phyloP scores from a whole-genome alignment of 2,888 invertebrate genomes.

The Cybosia mesomella region DNA sequence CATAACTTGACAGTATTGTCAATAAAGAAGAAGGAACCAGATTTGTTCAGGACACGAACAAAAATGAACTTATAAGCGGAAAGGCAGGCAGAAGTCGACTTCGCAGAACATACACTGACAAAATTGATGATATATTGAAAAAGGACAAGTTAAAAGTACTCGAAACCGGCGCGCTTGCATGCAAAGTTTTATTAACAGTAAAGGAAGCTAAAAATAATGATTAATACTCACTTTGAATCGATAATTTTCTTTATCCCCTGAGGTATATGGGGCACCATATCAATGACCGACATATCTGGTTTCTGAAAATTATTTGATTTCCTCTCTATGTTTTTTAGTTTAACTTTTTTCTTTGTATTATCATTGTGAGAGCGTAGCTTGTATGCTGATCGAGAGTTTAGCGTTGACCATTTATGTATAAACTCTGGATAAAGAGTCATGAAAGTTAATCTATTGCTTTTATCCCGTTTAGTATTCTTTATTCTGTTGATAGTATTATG shows the following conservation, averaged over 20 bases:
- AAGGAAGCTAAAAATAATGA: too few species aligned
- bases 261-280: neutral
- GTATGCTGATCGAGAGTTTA: neutral
- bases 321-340: neutral
- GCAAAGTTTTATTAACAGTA: too few species aligned
- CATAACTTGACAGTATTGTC: too few species aligned
- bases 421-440: slow-evolving; percentile 16
- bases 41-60: too few species aligned
- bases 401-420: neutral
- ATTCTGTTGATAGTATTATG: neutral
- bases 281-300: neutral
- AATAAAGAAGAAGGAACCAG: too few species aligned
- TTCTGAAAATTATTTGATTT: neutral
- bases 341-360: neutral
- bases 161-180: too few species aligned
- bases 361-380: neutral
- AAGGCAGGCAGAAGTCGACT: too few species aligned
- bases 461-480: neutral
- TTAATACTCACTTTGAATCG: neutral
- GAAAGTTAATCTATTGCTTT: neutral
- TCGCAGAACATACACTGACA: too few species aligned
- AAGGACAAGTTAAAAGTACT: too few species aligned
- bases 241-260: neutral
- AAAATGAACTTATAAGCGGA: too few species aligned
- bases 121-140: too few species aligned